Base-by-base conservation (phyloP, 2,797 vertebrate genomes). In the Eulemur rubriventer region DNA sequence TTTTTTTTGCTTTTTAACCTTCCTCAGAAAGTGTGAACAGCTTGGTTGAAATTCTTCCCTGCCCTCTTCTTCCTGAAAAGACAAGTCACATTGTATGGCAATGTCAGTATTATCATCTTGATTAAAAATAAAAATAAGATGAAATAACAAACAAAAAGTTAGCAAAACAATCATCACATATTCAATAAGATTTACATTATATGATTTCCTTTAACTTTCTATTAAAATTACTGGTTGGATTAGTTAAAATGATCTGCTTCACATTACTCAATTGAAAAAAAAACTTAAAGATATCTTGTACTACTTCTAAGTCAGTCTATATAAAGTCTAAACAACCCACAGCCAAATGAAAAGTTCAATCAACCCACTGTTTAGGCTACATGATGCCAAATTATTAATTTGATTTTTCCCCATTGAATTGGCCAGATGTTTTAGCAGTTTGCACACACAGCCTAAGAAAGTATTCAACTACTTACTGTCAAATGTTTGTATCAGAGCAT, bases 1-100 rank as follows among this genome's bases (percentile, higher is more conserved):
- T 50, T 92, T n/a, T 48, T 90, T 89, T 50, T 95, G n/a, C 43
- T 73, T 85, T 80, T 89, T 78, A 72, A 75, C 20, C n/a, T 91
- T 83, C 9, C 18, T 89, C 30, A 67, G n/a, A 83, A 80, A 46
- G 6, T 80, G 17, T 80, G 65, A 89, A 65, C 6, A 46, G 22
- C 20, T 79, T 89, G 41, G 2, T 80, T 83, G 12, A 89, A 96
- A 73, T 89, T 22, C 28, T 95, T 87, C 13, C 24, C 26, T 33
- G 80, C 7, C 9, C 12, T 6, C 17, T 3, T 90, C 38, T 6
- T 78, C n/a, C 14, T 50, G 33, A 6, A 83, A 69, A 85, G 94
- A 13, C 11, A 84, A 85, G 61, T 89, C 20, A 80, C 14, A 73
- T 46, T 94, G 92, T 59, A 83, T 76, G 38, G n/a, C 22, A 76